phyloP scores from a whole-genome alignment of 2,888 invertebrate genomes.

The Melinaea menophilus region DNA sequence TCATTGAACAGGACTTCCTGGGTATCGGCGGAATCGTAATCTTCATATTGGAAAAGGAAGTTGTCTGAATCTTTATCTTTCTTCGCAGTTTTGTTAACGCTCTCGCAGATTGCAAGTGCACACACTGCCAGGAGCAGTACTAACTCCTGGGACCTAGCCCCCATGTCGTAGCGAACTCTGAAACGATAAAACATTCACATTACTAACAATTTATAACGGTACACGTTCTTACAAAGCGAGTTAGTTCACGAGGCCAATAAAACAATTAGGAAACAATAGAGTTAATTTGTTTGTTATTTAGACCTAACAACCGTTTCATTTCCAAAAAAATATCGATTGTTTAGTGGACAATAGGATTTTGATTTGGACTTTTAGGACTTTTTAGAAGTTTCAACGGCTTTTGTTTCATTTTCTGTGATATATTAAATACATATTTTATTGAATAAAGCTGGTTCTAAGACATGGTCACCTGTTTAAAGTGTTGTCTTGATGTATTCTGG shows the following conservation, averaged over 20 bases:
- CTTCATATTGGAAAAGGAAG: conserved; percentile 62
- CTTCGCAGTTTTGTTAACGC: conserved; percentile 58
- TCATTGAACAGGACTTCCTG: conserved; percentile 72
- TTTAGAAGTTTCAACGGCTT: too few species aligned
- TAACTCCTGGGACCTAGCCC: conserved; percentile 72
- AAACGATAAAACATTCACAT: conserved; percentile 43
- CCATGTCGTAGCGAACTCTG: conserved; percentile 75
- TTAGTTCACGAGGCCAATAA: conserved; percentile 24
- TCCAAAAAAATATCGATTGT: conserved; percentile 16
- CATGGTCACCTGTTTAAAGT: too few species aligned
- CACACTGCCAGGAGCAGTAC: conserved; percentile 71
- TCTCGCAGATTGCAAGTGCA: conserved; percentile 61
- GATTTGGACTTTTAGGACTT: neutral
- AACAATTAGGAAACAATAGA: conserved; percentile 51
- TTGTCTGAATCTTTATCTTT: conserved; percentile 54
- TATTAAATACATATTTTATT: too few species aligned
- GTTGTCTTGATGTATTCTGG: too few species aligned
- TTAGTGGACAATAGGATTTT: conserved; percentile 11
- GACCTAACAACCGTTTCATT: conserved; percentile 10
- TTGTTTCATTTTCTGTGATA: too few species aligned
- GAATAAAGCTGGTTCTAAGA: too few species aligned
- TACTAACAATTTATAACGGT: conserved; percentile 2
- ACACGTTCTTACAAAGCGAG: neutral
- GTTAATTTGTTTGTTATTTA: conserved; percentile 9
- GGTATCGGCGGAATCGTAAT: conserved; percentile 66